Conservation (phyloP, 1,140 invertebrate genomes). For the Drosophila simulans region DNA sequence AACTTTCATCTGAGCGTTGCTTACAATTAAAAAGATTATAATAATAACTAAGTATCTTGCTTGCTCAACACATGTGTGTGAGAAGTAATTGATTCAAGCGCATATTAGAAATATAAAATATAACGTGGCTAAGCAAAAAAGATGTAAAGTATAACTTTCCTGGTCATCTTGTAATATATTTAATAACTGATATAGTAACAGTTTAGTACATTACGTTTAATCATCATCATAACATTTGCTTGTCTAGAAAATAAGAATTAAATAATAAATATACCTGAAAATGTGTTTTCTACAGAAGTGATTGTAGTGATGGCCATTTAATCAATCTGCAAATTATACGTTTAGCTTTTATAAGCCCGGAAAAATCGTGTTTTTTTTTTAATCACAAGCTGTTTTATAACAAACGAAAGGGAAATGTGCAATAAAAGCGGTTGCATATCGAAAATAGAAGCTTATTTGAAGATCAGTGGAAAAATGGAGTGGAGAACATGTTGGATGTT, state of each 20-base stretch:
- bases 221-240: not conserved
- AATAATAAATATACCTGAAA: not conserved
- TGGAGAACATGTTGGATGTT: not conserved
- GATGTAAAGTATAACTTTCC: no score
- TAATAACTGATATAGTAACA: no score
- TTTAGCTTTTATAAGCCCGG: not conserved
- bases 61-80: no score
- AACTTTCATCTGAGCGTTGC: not conserved
- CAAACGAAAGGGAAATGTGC: not conserved
- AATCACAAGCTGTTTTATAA: not conserved
- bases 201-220: not conserved
- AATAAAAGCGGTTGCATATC: not conserved
- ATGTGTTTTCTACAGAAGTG: not conserved
- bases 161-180: no score
- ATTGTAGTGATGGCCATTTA: not conserved
- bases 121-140: no score
- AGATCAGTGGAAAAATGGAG: not conserved
- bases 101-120: no score
- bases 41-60: no score
- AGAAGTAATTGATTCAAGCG: no score
- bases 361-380: not conserved
- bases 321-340: not conserved
- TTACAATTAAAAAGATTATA: not conserved
- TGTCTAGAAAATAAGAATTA: not conserved
- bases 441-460: not conserved